Evolutionary conservation across 2,888 invertebrate genomes (phyloP).

Genomic region (Watsonalla cultraria): DNA sequence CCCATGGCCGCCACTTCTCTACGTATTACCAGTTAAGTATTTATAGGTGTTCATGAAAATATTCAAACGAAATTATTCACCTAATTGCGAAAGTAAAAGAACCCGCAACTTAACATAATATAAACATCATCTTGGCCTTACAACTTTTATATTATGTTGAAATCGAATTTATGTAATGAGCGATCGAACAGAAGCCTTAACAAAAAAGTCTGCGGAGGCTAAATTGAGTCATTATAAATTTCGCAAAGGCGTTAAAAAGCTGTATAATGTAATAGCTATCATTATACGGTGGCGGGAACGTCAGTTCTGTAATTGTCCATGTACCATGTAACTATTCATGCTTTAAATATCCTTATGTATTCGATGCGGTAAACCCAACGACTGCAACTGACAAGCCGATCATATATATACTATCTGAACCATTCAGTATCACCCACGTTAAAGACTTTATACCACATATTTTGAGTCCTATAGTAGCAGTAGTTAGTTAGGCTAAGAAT

Average conservation of each 20-base stretch:
- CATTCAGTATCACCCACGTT: too few species aligned
- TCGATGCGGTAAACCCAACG: too few species aligned
- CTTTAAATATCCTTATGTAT: slow-evolving; percentile 5
- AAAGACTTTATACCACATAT: too few species aligned
- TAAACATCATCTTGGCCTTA: not conserved
- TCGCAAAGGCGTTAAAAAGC: slow-evolving; percentile 64
- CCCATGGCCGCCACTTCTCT: too few species aligned
- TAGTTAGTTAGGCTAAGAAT: too few species aligned
- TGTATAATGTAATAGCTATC: slow-evolving; percentile 48
- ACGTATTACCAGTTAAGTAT: too few species aligned
- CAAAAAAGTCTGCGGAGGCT: slow-evolving; percentile 35
- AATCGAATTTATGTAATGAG: slow-evolving; percentile 48
- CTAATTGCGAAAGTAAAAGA: not conserved
- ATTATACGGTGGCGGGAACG: slow-evolving; percentile 51
- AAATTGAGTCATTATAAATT: slow-evolving; percentile 69
- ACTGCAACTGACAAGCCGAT: not conserved
- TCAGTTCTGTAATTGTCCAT: slow-evolving; percentile 31
- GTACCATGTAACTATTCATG: slow-evolving; percentile 17
- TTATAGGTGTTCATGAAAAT: too few species aligned
- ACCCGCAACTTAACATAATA: not conserved
- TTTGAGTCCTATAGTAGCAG: too few species aligned
- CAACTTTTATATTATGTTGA: slow-evolving; percentile 11
- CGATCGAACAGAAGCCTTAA: slow-evolving; percentile 36
- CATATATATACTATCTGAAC: not conserved
- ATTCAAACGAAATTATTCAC: too few species aligned